phyloP scores from a whole-genome alignment of 1,140 invertebrate genomes.

The Cardiocondyla obscurior region DNA sequence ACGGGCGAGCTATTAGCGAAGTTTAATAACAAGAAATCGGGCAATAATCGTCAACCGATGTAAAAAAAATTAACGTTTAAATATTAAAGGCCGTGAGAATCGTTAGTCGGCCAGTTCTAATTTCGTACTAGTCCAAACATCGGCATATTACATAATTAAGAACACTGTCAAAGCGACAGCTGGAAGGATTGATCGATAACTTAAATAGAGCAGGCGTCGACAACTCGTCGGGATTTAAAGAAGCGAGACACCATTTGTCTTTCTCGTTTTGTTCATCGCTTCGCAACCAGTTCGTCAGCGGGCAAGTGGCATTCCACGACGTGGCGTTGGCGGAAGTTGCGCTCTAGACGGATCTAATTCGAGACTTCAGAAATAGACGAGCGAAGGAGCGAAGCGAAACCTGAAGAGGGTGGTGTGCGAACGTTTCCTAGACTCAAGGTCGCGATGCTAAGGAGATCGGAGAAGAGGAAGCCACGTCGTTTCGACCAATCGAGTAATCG shows the following conservation, averaged over 20 bases:
- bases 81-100: background rate
- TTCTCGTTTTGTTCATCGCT: conserved; percentile 33
- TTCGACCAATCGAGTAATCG: conserved; percentile 23
- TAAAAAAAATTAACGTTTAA: background rate
- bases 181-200: conserved; percentile 49
- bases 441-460: background rate
- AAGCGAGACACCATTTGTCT: conserved; percentile 31
- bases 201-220: conserved; percentile 11
- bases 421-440: conserved; percentile 57
- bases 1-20: conserved; percentile 9
- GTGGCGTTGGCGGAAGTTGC: conserved; percentile 17
- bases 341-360: conserved; percentile 43
- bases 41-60: background rate
- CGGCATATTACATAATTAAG: conserved; percentile 22
- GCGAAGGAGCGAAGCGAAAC: conserved; percentile 13
- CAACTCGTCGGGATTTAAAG: conserved; percentile 1
- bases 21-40: conserved; percentile 34
- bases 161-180: background rate
- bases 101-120: background rate
- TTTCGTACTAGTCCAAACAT: background rate
- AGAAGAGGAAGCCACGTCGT: background rate
- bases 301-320: conserved; percentile 20
- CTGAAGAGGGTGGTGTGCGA: conserved; percentile 10
- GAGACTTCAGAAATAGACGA: conserved; percentile 40
- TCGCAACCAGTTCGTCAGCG: conserved; percentile 15